phyloP scores from a whole-genome alignment of 2,113 vertebrate species.

The Scophthalmus maximus region DNA sequence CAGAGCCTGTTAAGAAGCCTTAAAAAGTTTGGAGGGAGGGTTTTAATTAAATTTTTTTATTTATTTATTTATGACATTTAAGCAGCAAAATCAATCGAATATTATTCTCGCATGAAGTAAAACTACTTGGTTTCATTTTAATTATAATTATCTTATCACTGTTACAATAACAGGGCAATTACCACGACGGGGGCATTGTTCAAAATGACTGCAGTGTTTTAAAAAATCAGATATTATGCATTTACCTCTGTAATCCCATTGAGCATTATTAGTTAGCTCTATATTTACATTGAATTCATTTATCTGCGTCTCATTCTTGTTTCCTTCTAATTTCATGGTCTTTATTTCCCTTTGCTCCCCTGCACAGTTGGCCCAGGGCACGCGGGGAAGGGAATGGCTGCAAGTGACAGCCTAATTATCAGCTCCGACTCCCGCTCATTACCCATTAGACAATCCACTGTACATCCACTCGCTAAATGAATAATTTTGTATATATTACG shows the following conservation, averaged over 20 bases:
- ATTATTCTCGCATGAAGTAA: not conserved
- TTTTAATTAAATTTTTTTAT: conserved; percentile 1
- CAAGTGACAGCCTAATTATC: conserved; percentile 88
- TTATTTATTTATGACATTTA: not conserved
- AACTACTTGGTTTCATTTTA: conserved; percentile 13
- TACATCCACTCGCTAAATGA: conserved; percentile 86
- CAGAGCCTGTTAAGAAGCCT: conserved; percentile 2
- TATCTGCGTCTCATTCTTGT: conserved; percentile 27
- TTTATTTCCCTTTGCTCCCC: conserved; percentile 42
- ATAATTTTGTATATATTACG: conserved; percentile 88
- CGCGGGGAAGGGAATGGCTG: conserved; percentile 75
- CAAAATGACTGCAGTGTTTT: conserved; percentile 32
- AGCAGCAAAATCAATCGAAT: not conserved
- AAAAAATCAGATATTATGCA: conserved; percentile 27
- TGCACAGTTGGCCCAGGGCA: conserved; percentile 74
- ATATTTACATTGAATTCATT: conserved; percentile 69
- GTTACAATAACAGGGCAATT: conserved; percentile 25
- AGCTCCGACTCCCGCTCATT: conserved; percentile 83
- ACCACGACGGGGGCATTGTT: conserved; percentile 21
- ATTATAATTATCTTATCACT: conserved; percentile 26
- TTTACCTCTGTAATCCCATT: conserved; percentile 46
- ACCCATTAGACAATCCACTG: conserved; percentile 87
- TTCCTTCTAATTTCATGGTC: conserved; percentile 40
- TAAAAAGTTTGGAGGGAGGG: conserved; percentile 10
- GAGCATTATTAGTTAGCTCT: conserved; percentile 31